phyloP scores from a whole-genome alignment of 1,140 invertebrate species.

The Phortica variegata region DNA sequence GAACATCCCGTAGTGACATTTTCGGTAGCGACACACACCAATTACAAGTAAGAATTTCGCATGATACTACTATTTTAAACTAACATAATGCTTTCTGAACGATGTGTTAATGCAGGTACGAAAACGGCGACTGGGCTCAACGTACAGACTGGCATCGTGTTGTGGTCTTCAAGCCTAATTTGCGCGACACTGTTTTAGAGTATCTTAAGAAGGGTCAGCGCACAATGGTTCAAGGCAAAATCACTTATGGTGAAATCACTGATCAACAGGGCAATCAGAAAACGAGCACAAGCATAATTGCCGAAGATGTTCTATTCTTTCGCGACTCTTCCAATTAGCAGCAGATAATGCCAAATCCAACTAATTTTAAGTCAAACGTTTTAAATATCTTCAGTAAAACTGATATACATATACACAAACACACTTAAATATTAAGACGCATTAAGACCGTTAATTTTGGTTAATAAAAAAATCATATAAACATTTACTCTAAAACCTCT shows the following conservation, averaged over 20 bases:
- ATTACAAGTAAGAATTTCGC: slow-evolving; percentile 64
- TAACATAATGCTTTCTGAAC: not conserved
- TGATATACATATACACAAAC: too few relatives aligned
- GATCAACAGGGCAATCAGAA: slow-evolving; percentile 72
- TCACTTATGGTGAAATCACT: slow-evolving; percentile 84
- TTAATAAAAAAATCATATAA: too few relatives aligned
- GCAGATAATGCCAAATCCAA: not conserved
- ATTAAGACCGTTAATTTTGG: too few relatives aligned
- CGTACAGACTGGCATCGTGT: slow-evolving; percentile 90
- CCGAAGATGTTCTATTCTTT: slow-evolving; percentile 86
- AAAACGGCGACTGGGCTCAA: slow-evolving; percentile 75
- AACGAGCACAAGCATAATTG: slow-evolving; percentile 76
- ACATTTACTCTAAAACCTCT: too few relatives aligned
- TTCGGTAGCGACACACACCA: slow-evolving; percentile 85
- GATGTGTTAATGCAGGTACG: slow-evolving; percentile 57
- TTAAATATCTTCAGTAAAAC: too few relatives aligned
- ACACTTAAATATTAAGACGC: too few relatives aligned
- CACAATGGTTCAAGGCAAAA: slow-evolving; percentile 77
- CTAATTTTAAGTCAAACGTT: too few relatives aligned
- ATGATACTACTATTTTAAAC: slow-evolving; percentile 1
- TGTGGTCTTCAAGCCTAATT: slow-evolving; percentile 80
- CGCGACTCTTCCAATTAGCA: slow-evolving; percentile 36
- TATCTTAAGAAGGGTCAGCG: slow-evolving; percentile 85
- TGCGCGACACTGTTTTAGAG: slow-evolving; percentile 75
- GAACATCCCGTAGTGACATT: slow-evolving; percentile 86